A percentile compares a stretch with the other conserved stretches of the same genome.
Evolutionary conservation across 2,113 vertebrate genomes (phyloP).

Genomic region (Egretta garzetta): DNA sequence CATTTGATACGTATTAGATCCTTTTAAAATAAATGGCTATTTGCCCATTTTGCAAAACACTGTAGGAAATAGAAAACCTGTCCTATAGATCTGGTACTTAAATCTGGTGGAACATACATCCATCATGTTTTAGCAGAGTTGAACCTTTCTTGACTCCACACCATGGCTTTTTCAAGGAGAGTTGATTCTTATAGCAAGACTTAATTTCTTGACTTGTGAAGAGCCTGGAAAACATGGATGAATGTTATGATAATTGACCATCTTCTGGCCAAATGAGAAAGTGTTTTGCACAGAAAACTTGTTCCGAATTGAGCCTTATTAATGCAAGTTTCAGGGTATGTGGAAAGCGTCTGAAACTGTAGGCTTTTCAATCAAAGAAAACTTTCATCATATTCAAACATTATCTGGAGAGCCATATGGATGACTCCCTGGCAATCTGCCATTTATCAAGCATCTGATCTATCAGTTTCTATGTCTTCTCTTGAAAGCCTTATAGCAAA

Average conservation of each 20-base stretch:
- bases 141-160: neutral
- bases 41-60: neutral
- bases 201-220: neutral
- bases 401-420: constrained; percentile 39
- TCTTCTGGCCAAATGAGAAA: neutral
- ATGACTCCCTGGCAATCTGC: constrained; percentile 5
- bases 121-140: neutral
- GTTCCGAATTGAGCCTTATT: neutral
- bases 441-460: constrained; percentile 12
- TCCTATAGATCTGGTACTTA: fast-evolving
- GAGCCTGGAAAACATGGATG: neutral
- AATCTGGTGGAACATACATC: neutral
- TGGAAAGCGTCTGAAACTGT: neutral
- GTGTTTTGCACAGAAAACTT: neutral
- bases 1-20: no score
- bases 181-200: neutral
- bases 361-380: constrained; percentile 4
- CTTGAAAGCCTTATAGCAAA: neutral
- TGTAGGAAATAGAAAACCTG: neutral
- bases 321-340: neutral
- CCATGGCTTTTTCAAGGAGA: neutral
- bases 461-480: neutral
- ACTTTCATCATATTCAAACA: neutral
- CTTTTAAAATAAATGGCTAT: neutral
- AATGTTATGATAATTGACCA: neutral